Percentiles rank a stretch among this genome's conserved stretches.
Evolutionary conservation across 2,113 vertebrate species (phyloP).

Genomic region (Gallinago jamesoni): DNA sequence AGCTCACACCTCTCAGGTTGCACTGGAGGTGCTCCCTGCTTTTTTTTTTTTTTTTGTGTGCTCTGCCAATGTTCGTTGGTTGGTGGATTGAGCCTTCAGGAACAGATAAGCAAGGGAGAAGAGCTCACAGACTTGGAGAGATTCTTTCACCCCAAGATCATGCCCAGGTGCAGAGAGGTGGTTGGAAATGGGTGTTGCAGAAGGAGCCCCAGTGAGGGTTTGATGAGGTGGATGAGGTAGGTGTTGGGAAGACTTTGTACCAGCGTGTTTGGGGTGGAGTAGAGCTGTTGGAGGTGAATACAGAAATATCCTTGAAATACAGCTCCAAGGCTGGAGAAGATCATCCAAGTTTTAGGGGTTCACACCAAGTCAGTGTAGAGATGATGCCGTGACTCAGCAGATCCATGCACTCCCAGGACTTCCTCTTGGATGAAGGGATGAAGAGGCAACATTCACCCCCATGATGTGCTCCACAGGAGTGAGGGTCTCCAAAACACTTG

Average conservation of each 20-base stretch:
- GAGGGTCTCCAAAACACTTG: background rate
- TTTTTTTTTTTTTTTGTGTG: background rate
- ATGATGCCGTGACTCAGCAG: background rate
- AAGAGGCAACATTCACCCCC: accelerated
- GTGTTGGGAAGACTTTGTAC: background rate
- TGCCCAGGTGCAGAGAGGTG: background rate
- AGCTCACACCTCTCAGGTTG: background rate
- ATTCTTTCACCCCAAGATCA: background rate
- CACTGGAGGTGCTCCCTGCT: background rate
- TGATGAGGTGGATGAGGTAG: background rate
- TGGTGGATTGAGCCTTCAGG: background rate
- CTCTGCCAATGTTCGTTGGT: accelerated
- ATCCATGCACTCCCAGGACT: accelerated
- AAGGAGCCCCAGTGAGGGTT: background rate
- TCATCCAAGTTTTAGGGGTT: background rate
- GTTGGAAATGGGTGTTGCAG: background rate
- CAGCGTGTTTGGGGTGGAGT: background rate
- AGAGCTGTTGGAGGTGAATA: background rate
- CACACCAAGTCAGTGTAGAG: background rate
- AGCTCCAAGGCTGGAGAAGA: background rate
- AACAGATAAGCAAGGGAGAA: background rate
- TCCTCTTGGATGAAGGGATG: background rate
- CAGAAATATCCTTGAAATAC: background rate
- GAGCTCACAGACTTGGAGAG: background rate
- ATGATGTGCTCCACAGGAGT: background rate